Base-by-base conservation (phyloP, 1,140 invertebrate species). In the Radopholus similis region DNA sequence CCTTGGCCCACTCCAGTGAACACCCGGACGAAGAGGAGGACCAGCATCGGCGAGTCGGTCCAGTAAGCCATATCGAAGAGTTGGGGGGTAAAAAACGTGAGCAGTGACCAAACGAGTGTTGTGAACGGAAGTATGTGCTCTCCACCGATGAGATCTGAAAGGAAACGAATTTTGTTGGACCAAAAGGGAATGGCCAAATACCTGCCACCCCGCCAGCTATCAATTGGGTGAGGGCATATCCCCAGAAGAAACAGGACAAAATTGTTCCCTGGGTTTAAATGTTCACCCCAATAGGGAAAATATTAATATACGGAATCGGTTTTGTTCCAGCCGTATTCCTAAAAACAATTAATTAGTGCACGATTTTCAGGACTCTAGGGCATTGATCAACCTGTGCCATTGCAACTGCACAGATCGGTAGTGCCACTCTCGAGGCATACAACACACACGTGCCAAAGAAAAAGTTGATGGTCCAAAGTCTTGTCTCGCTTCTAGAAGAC, bases 221-320 rank as follows among this genome's bases (percentile, higher is more conserved):
- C 35, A 86, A 86, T 82, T 90, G 89, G 0, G 89, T 90, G 51
- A 89, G 77, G 0, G 87, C 88, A 71, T 90, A 90, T 55, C 89
- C 89, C 88, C 89, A 90, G 76, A 90, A 90, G 76, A 90, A 90
- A 32, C 88, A 88, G 4, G 89, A 89, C 9, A 90, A 76, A 49
- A 90, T 87, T 2, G 87, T 87, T 2, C 89, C 86, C 86, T 86
- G 18, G 51, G n/a, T 28, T n/a, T 18, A 9, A 53, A 23, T 37
- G 32, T 30, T 28, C 55, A 18, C n/a, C n/a, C n/a, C 26, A 47
- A 44, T 11, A 44, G 56, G 32, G 26, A 13, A 21, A 26, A 26
- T 30, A 58, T 15, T 21, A 4, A 2, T 2, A 49, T 28, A 32
- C 51, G 68, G 88, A 88, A 71, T 89, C 86, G 32, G 88, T 87